Base-by-base conservation (phyloP, 1,140 invertebrate genomes). In the Ctenoplectra terminalis region DNA sequence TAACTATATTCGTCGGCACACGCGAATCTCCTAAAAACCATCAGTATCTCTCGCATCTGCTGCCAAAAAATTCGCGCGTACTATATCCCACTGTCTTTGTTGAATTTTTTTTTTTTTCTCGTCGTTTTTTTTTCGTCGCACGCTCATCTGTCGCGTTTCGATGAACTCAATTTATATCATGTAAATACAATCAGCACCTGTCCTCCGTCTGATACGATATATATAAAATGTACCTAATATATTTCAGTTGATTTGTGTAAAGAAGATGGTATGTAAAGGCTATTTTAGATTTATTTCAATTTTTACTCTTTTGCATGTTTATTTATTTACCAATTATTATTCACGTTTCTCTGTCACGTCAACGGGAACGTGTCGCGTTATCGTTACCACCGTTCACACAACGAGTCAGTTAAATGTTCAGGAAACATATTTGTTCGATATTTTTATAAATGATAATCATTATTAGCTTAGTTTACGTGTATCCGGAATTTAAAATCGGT, bases 241-340 rank as follows among this genome's bases (percentile, higher is more conserved):
- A 90, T 92, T 92, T 92, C 91, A 92, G 91, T 92, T 92, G 90
- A 92, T 92, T 92, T 92, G 90, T 92, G 90, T 92, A 91, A 92
- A 92, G 91, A 92, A 91, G 91, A 92, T 92, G 91, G 91, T 92
- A 92, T 92, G 91, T 92, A 92, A 91, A 90, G 90, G 85, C 82
- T 87, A 69, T 69, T n/a, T 91, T 87, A 84, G 84, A 90, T 91
- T 91, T 90, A 88, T 90, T 90, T 91, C 78, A 80, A 86, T 89
- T 88, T 88, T 83, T 87, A 86, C 77, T 90, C 69, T 89, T 87
- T 85, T 91, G 90, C 90, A 91, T 91, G 90, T 89, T 89, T 90
- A 86, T 88, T 89, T 90, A 79, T 90, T 82, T 81, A 74, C 29
- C 67, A 81, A 79, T 84, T 85, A 76, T 56, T 71, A 75, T 67